phyloP scores from a whole-genome alignment of 2,888 invertebrate species.

The Hirudinaria manillensis region DNA sequence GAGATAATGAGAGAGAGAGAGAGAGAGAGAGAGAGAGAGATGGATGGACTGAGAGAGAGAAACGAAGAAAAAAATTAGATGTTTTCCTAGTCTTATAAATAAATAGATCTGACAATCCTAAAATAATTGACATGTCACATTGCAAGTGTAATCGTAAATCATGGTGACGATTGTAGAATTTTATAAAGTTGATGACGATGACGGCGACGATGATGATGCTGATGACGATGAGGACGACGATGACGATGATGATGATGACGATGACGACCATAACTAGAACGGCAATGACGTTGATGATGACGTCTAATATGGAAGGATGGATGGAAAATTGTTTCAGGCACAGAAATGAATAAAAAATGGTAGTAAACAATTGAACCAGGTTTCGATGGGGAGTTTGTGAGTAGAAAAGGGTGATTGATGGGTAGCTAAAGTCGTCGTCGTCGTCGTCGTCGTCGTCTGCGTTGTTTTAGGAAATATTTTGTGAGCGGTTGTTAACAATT shows the following conservation, averaged over 20 bases:
- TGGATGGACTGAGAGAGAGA: constrained; percentile 11
- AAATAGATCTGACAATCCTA: too few species aligned
- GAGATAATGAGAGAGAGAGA: constrained; percentile 13
- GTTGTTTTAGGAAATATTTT: neutral
- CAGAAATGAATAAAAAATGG: too few species aligned
- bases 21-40: constrained; percentile 17
- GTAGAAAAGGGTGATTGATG: too few species aligned
- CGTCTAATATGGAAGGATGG: neutral
- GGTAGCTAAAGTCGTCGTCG: too few species aligned
- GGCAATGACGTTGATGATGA: neutral
- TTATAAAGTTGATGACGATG: too few species aligned
- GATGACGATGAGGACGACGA: neutral
- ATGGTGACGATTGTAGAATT: too few species aligned
- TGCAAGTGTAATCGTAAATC: too few species aligned
- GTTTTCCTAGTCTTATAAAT: neutral
- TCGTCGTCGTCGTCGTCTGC: neutral
- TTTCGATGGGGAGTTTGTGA: too few species aligned
- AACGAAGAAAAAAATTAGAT: neutral
- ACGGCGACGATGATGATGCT: too few species aligned
- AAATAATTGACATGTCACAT: too few species aligned
- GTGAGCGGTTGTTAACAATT: neutral
- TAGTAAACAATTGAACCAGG: too few species aligned
- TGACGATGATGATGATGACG: neutral
- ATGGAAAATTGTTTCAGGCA: too few species aligned
- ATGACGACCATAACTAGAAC: neutral